Evolutionary conservation across 2,797 vertebrate genomes (phyloP).

Genomic region (Anisognathus igniventris): DNA sequence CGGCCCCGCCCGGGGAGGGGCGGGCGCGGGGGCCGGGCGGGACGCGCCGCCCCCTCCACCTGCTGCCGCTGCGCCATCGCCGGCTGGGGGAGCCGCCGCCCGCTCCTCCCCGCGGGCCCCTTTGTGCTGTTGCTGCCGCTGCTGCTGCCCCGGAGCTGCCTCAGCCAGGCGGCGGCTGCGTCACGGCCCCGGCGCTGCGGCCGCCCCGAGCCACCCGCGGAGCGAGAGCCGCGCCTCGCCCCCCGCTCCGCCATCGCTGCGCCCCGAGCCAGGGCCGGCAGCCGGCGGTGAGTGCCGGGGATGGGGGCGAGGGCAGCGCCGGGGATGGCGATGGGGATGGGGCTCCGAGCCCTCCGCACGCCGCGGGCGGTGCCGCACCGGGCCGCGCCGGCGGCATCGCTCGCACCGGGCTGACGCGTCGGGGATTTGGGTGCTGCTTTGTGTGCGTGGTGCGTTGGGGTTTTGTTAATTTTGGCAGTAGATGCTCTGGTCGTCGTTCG

Average conservation of each 20-base stretch:
- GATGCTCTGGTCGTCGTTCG: background rate
- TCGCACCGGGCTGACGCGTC: rapidly evolving
- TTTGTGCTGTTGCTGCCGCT: background rate
- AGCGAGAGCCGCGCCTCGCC: background rate
- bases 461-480: background rate
- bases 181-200: conserved; percentile 8
- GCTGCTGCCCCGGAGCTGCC: background rate
- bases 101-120: background rate
- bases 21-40: background rate
- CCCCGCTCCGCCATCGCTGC: conserved; percentile 3
- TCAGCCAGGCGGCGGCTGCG: conserved; percentile 20
- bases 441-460: background rate
- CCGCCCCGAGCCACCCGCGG: background rate
- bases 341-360: background rate
- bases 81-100: background rate
- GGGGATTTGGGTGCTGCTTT: background rate
- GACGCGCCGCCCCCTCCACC: background rate
- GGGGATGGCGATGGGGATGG: background rate
- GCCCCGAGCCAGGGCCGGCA: background rate
- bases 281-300: conserved; percentile 20
- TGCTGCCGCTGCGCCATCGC: conserved; percentile 39
- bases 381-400: background rate
- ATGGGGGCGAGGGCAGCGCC: background rate
- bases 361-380: background rate
- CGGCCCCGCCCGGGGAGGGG: background rate